Evolutionary conservation across 2,797 vertebrate genomes (phyloP), one percentile per base, ranked within the genome.

Genomic region (Falco concolor): DNA sequence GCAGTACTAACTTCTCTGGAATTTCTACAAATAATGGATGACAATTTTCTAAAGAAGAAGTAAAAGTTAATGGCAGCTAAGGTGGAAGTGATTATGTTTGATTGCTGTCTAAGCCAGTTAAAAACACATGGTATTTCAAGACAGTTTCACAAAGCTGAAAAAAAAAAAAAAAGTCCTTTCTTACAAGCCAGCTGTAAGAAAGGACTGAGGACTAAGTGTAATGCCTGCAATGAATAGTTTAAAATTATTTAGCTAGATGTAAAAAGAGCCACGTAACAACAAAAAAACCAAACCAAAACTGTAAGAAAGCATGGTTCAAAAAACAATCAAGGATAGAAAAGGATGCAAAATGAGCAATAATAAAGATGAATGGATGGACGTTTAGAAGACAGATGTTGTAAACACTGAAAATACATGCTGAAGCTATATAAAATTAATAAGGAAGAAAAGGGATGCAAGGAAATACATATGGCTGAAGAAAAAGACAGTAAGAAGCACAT

Each of bases 11-110:
- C 52, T 80, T 57, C 60, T 78, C 49, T 92, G 87, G 81, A 96
- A 92, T 94, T 92, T 77, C 89, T 94, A 75, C 84, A 92, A 95
- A 93, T 96, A 60, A 92, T 17, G 49, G 38, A 74, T 77, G 95
- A 94, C 86, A 92, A 53, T 67, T 89, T 87, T 85, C 81, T 75
- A 80, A 91, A 75, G 68, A n/a, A 89, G 78, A 89, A 78, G 60
- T 80, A 93, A 85, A 96, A 93, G 57, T 50, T 80, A 91, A 68
- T 0, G 0, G 92, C 83, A 44, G 80, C 79, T 73, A 89, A 93
- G 87, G 68, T 94, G 90, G 86, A 95, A 92, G 60, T 84, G 42
- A 90, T 95, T 93, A 94, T 74, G 60, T 36, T 49, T 81, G 68
- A 83, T 90, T 92, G 47, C 74, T 84, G 59, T 36, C 75, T 84